phyloP scores from a whole-genome alignment of 37 sponge, comb jelly and placozoan species.

The Spongilla lacustris region DNA sequence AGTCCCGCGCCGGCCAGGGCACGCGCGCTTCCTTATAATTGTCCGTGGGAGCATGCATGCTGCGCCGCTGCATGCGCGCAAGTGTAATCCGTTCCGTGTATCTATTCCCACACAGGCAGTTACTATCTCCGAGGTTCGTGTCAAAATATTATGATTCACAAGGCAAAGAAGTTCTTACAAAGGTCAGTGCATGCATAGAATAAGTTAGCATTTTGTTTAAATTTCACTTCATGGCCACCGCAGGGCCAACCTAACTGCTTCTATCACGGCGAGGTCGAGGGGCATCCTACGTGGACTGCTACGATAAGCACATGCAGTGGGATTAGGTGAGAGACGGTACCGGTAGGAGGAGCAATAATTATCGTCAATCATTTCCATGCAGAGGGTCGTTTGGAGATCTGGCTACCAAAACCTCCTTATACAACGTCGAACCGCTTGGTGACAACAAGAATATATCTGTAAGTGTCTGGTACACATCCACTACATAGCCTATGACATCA shows the following conservation, averaged over 20 bases:
- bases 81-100: too few relatives aligned
- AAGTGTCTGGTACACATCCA: not conserved
- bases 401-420: constrained; percentile 25
- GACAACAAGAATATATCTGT: not conserved
- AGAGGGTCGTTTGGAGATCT: not conserved
- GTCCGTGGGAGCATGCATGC: too few relatives aligned
- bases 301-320: constrained; percentile 72
- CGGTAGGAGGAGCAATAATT: not conserved
- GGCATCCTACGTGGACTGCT: constrained; percentile 61
- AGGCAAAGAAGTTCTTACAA: constrained; percentile 32
- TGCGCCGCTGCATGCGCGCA: too few relatives aligned
- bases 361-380: not conserved
- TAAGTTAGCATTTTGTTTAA: not conserved
- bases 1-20: too few relatives aligned
- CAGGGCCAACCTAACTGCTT: constrained; percentile 78
- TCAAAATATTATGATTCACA: constrained; percentile 25
- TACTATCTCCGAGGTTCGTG: constrained; percentile 14
- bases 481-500: not conserved
- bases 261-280: constrained; percentile 76
- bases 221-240: not conserved
- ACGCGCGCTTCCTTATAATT: too few relatives aligned
- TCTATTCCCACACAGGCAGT: not conserved
- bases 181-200: constrained; percentile 12
- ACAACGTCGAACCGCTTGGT: constrained; percentile 65
- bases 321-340: constrained; percentile 71